Evolutionary conservation across 1,140 invertebrate species (phyloP).

Genomic region (Calliopsis andreniformis): DNA sequence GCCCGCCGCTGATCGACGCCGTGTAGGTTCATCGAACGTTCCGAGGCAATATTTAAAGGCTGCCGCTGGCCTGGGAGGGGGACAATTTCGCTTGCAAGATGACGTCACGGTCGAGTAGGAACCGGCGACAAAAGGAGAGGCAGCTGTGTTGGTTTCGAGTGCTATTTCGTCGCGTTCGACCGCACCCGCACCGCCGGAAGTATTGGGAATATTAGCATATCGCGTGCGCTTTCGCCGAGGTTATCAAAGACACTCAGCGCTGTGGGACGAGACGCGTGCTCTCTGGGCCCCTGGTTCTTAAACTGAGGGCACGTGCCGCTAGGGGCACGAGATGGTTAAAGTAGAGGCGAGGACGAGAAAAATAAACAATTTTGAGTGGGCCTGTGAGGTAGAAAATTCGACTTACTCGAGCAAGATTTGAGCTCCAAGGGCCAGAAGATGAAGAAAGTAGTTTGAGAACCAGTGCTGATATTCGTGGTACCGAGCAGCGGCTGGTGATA

Average conservation of each 20-base stretch:
- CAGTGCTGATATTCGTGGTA: slow-evolving; percentile 29
- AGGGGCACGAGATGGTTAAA: too few relatives aligned
- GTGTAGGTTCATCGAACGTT: slow-evolving; percentile 1
- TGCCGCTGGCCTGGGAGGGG: too few relatives aligned
- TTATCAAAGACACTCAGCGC: slow-evolving; percentile 46
- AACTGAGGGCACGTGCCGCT: too few relatives aligned
- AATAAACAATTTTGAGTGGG: too few relatives aligned
- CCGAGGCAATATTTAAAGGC: not conserved
- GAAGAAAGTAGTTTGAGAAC: too few relatives aligned
- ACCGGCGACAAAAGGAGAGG: slow-evolving; percentile 29
- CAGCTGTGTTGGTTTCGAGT: slow-evolving; percentile 46
- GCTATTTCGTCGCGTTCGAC: slow-evolving; percentile 34
- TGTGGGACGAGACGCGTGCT: not conserved
- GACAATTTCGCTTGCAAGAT: slow-evolving; percentile 17
- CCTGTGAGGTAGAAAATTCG: too few relatives aligned
- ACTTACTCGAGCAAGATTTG: too few relatives aligned
- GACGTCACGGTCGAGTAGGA: slow-evolving; percentile 4
- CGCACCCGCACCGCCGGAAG: slow-evolving; percentile 34
- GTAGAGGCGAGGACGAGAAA: too few relatives aligned
- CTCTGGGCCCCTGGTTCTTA: too few relatives aligned
- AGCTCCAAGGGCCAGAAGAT: too few relatives aligned
- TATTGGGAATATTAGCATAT: slow-evolving; percentile 65
- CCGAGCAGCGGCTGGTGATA: not conserved
- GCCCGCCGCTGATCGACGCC: not conserved
- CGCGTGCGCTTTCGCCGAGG: slow-evolving; percentile 60